Evolutionary conservation across 2,113 vertebrate genomes (phyloP), one percentile per base, ranked within the genome.

Genomic region (Leptobrachium ailaonicum): DNA sequence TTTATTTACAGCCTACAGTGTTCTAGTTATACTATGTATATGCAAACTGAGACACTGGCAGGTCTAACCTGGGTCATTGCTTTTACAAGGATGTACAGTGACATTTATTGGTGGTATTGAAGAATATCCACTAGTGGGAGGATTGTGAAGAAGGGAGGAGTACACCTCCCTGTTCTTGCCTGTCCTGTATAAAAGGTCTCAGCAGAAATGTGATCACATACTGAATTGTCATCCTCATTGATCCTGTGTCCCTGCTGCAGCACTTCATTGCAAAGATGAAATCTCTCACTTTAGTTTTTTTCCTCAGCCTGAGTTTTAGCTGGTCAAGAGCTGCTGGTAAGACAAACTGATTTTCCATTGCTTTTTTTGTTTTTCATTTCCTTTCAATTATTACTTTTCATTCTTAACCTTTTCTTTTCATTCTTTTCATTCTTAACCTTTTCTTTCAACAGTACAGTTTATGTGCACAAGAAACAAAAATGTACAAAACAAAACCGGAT

Each of bases 141-240:
- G 66, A 62, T 12, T 71, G 14, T 6, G 41, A 2, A 54, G 11
- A 43, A 63, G 62, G 76, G 76, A 79, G 77, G 77, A 73, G 77
- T 66, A 72, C 70, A 79, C 77, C 77, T 79, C 50, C 44, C 44
- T 45, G n/a, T 70, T 32, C 20, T 60, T 73, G 54, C 66, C 32
- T 79, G 47, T 62, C 68, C 70, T 63, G 71, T 80, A 80, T 80
- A 80, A 80, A 73, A 79, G 63, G 70, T 80, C 71, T 67, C 71
- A 66, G 77, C 62, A 32, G 77, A 73, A 71, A 80, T 80, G 60
- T 58, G 77, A 73, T 54, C 62, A 66, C 77, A 73, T 60, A 66
- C 47, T 64, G 63, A 66, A 71, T 68, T 68, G 41, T 44, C 67
- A 71, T 79, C 40, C 67, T 71, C 54, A 53, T 42, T 76, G 66